Conservation (phyloP, 2,797 vertebrate genomes). For the Bradypus variegatus region DNA sequence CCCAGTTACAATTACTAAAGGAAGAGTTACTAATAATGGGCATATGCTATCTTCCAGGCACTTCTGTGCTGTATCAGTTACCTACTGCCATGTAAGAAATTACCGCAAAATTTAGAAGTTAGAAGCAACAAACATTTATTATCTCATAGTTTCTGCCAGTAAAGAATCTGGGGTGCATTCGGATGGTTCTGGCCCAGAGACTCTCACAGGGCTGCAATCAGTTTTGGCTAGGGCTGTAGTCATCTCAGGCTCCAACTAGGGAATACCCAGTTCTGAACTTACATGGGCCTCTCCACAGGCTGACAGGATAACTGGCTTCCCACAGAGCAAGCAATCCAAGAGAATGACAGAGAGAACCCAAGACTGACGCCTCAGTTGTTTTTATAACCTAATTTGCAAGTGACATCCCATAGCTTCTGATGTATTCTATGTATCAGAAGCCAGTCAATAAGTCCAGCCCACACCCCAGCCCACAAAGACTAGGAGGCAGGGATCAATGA, state of each 20-base stretch:
- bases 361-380: not conserved
- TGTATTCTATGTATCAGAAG: not conserved
- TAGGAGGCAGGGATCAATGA: not conserved
- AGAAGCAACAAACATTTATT: not conserved
- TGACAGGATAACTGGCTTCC: not conserved
- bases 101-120: not conserved
- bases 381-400: not conserved
- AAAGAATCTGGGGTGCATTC: not conserved
- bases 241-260: not conserved
- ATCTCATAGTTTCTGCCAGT: not conserved
- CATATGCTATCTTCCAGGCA: not conserved
- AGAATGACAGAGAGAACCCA: not conserved
- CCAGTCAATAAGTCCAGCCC: not conserved
- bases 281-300: not conserved
- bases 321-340: not conserved
- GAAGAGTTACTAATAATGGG: not conserved
- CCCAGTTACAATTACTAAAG: not conserved
- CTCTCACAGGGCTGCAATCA: not conserved
- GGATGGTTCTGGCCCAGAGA: not conserved
- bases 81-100: too few relatives aligned
- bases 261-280: not conserved
- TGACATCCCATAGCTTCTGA: not conserved
- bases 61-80: not conserved
- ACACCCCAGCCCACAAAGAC: not conserved
- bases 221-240: not conserved